Conservation (phyloP, 1,140 invertebrate genomes). For the Drosophila kohkoa region DNA sequence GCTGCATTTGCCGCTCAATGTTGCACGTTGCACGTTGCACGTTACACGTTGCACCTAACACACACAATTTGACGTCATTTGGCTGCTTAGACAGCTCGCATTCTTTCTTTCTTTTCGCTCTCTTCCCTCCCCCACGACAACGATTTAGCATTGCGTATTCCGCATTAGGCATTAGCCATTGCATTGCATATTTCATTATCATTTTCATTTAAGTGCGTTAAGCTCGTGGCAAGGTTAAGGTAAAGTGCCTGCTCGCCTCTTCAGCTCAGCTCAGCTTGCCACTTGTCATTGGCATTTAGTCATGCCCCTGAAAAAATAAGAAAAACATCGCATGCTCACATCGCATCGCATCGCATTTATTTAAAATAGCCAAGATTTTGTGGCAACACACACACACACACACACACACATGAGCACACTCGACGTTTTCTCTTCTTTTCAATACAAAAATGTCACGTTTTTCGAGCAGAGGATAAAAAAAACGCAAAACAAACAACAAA, state of each 20-base stretch:
- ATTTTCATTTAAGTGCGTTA: constrained; percentile 10
- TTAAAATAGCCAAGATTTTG: constrained; percentile 30
- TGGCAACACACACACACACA: neutral
- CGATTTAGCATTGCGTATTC: neutral
- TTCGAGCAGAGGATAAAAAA: neutral
- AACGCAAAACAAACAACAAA: constrained; percentile 21
- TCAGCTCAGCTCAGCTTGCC: neutral
- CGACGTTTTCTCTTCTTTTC: neutral
- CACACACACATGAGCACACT: neutral
- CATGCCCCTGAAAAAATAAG: constrained; percentile 28
- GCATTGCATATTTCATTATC: constrained; percentile 40
- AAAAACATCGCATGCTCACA: neutral
- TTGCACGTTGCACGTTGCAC: neutral
- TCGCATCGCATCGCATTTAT: constrained; percentile 10
- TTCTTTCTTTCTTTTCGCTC: neutral
- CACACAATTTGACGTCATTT: constrained; percentile 75
- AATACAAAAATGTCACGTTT: constrained; percentile 31
- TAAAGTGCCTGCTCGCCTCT: constrained; percentile 34
- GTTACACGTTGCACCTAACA: neutral
- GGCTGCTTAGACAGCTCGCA: constrained; percentile 38
- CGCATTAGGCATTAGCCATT: constrained; percentile 22
- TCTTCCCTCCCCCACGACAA: neutral
- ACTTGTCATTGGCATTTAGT: constrained; percentile 63
- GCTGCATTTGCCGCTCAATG: constrained; percentile 25
- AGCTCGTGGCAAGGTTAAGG: constrained; percentile 58